These are phyloP conservation scores for Protonibea diacanthus DNA, from an alignment of 2,797 vertebrate species.

Conservation along the genomic window DNA sequence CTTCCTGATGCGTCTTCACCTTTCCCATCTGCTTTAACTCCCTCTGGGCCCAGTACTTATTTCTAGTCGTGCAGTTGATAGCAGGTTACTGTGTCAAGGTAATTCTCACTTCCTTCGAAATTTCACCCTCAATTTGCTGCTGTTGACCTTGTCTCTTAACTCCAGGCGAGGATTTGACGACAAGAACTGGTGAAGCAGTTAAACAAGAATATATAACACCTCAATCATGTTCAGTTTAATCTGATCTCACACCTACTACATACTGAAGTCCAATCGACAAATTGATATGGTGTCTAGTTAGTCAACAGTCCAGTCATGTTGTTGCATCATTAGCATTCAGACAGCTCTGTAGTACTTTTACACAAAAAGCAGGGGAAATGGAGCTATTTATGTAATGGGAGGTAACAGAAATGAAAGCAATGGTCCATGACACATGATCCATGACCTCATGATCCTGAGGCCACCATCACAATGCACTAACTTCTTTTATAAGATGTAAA, in stretches of 20 bases:
- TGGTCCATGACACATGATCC: background rate
- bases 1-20: slow-evolving; percentile 55
- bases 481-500: background rate
- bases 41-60: slow-evolving; percentile 35
- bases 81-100: slow-evolving; percentile 58
- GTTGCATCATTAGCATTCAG: background rate
- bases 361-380: background rate
- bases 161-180: slow-evolving; percentile 15
- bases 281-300: background rate
- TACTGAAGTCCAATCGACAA: background rate
- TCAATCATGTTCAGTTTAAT: background rate
- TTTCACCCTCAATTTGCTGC: slow-evolving; percentile 46
- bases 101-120: slow-evolving; percentile 42
- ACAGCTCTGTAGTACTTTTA: background rate
- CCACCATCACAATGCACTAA: background rate
- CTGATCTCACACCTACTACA: background rate
- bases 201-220: background rate
- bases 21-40: slow-evolving; percentile 37
- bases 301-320: background rate
- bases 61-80: slow-evolving; percentile 9
- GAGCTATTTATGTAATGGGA: background rate
- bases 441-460: background rate
- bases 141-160: slow-evolving; percentile 29
- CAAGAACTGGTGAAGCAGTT: background rate
- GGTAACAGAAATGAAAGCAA: background rate